Percentiles rank a stretch among this genome's conserved stretches.
Conservation (phyloP, 2,888 invertebrate genomes). For the Eulithis prunata region DNA sequence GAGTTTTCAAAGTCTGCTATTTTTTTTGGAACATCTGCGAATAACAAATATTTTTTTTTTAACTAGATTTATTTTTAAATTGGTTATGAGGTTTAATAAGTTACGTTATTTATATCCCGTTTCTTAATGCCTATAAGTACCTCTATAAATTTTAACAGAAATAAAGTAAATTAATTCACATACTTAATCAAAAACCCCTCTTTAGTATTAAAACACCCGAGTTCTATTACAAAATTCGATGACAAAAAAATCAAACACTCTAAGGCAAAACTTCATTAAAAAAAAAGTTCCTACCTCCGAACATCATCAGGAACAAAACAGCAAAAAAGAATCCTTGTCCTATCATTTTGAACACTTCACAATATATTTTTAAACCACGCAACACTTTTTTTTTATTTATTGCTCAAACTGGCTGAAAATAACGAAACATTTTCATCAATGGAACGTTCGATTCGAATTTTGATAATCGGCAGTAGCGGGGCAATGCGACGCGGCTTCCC, state of each 20-base stretch:
- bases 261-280: too few species aligned
- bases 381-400: constrained; percentile 33
- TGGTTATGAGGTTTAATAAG: too few species aligned
- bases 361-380: constrained; percentile 46
- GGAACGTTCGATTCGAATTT: constrained; percentile 33
- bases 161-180: too few species aligned
- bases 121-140: too few species aligned
- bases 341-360: constrained; percentile 60
- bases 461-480: constrained; percentile 31
- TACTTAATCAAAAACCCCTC: too few species aligned
- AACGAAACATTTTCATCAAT: constrained; percentile 29
- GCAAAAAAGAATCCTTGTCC: constrained; percentile 56
- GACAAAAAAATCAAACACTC: background rate
- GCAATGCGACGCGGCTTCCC: constrained; percentile 31
- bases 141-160: too few species aligned
- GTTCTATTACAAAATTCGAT: too few species aligned
- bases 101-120: too few species aligned
- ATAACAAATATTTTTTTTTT: too few species aligned
- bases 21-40: too few species aligned
- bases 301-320: constrained; percentile 61
- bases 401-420: constrained; percentile 22
- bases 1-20: constrained; percentile 7
- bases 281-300: constrained; percentile 65
- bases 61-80: too few species aligned
- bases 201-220: too few species aligned